Conservation (phyloP, 2,888 invertebrate species). For the Myathropa florea region DNA sequence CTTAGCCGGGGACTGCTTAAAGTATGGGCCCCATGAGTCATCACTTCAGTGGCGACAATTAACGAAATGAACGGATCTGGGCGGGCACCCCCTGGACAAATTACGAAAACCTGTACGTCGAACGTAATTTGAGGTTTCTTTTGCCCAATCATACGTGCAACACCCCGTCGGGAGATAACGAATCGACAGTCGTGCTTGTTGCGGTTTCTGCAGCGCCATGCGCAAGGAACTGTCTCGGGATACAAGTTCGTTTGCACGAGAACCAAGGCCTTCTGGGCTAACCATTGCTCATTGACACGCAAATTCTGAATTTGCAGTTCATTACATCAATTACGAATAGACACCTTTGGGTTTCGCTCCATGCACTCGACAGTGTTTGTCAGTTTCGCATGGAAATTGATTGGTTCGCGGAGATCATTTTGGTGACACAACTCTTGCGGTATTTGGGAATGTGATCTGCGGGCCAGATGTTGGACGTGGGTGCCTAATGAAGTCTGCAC, state of each 20-base stretch:
- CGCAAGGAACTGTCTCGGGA: background rate
- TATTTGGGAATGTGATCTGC: background rate
- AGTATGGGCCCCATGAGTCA: background rate
- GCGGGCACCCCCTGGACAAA: background rate
- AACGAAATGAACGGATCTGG: background rate
- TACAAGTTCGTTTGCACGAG: background rate
- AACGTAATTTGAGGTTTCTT: background rate
- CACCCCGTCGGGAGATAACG: background rate
- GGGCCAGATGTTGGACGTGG: background rate
- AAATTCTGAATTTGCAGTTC: constrained; percentile 6
- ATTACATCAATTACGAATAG: background rate
- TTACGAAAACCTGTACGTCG: background rate
- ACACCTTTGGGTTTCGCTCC: background rate
- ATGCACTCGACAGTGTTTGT: background rate
- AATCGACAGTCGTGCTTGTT: background rate
- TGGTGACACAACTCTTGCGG: background rate
- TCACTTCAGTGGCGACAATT: background rate
- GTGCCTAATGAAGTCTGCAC: background rate
- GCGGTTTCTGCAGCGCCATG: background rate
- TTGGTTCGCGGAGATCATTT: background rate
- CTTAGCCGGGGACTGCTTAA: background rate
- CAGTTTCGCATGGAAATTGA: background rate
- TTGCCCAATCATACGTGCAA: background rate
- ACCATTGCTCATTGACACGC: constrained; percentile 8
- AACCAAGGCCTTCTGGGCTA: background rate